phyloP scores from a whole-genome alignment of 2,797 vertebrate species.

The Clarias fuscus region DNA sequence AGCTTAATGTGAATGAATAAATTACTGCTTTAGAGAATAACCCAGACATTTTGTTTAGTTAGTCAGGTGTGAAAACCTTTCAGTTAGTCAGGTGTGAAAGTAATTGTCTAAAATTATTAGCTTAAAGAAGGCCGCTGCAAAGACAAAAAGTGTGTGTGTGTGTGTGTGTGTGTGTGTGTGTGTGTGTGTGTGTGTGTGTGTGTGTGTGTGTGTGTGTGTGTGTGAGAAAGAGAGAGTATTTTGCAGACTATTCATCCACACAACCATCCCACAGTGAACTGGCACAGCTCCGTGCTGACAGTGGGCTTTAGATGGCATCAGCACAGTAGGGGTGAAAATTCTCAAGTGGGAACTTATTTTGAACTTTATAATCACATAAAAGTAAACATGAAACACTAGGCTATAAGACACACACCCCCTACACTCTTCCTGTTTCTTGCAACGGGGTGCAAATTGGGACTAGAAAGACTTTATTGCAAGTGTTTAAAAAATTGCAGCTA shows the following conservation, averaged over 20 bases:
- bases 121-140: not conserved
- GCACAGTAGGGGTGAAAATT: slow-evolving; percentile 7
- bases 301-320: not conserved
- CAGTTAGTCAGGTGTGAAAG: not conserved
- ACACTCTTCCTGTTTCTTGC: not conserved
- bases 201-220: not conserved
- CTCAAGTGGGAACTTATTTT: slow-evolving; percentile 8
- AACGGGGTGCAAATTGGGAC: not conserved
- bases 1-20: slow-evolving; percentile 10
- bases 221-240: not conserved
- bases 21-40: slow-evolving; percentile 6
- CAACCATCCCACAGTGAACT: slow-evolving; percentile 17
- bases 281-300: slow-evolving; percentile 38
- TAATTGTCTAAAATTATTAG: slow-evolving; percentile 22
- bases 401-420: not conserved
- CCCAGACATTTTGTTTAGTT: not conserved
- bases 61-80: slow-evolving; percentile 4
- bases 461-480: not conserved
- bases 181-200: not conserved
- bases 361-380: not conserved
- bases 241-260: slow-evolving; percentile 20
- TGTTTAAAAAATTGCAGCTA: not conserved
- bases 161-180: not conserved
- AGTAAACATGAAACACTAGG: slow-evolving; percentile 9
- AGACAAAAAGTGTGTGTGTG: not conserved